Conservation (phyloP, 2,888 invertebrate species). For the Torymus auratus region DNA sequence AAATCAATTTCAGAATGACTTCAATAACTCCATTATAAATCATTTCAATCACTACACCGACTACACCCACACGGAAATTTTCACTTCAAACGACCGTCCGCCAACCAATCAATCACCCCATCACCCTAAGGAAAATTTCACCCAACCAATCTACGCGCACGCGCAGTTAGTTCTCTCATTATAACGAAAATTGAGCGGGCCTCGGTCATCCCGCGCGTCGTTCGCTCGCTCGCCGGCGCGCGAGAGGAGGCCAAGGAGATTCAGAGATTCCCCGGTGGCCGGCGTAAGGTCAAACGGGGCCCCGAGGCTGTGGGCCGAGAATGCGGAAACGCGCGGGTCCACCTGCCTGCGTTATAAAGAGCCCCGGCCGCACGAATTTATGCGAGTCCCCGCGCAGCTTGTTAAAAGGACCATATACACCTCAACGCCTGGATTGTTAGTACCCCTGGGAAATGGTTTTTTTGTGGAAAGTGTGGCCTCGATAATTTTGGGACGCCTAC, state of each 20-base stretch:
- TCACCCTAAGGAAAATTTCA: background rate
- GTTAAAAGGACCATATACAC: too few species aligned
- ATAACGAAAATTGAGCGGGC: conserved; percentile 38
- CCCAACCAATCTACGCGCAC: background rate
- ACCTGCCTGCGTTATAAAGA: background rate
- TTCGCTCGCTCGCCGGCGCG: conserved; percentile 6
- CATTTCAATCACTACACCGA: too few species aligned
- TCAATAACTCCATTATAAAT: too few species aligned
- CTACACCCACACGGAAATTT: too few species aligned
- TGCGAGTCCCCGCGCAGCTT: conserved; percentile 28
- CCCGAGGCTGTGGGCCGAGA: conserved; percentile 75
- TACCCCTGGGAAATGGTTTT: too few species aligned
- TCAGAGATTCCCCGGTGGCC: conserved; percentile 21
- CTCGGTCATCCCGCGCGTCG: too few species aligned
- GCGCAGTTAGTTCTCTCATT: conserved; percentile 15
- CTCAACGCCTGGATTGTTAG: too few species aligned
- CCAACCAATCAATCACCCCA: background rate
- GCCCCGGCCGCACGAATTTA: conserved; percentile 65
- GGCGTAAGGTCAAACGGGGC: conserved; percentile 47
- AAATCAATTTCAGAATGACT: too few species aligned
- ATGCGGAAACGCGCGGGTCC: conserved; percentile 71
- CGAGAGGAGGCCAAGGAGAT: conserved; percentile 25
- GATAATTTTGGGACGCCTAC: too few species aligned
- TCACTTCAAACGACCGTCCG: background rate
- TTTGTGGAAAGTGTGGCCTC: too few species aligned